Evolutionary conservation across 2,797 vertebrate species (phyloP), one percentile per base, ranked within the genome.

Genomic region (Eospalax fontanierii): DNA sequence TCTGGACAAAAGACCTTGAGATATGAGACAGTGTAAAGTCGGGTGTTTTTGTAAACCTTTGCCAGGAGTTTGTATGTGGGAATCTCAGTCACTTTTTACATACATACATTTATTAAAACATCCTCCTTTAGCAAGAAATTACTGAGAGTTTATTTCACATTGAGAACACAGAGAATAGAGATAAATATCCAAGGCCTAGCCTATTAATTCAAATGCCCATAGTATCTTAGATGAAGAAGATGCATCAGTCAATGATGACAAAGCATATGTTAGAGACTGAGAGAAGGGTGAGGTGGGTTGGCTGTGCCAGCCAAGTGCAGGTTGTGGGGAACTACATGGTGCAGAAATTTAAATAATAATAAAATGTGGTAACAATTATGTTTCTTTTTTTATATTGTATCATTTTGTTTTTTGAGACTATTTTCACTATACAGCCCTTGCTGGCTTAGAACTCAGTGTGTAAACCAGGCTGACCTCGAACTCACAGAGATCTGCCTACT

Each of bases 101-200:
- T 91, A 46, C n/a, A 38, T 88, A 28, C 46, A 30, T 79, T 91
- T n/a, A 88, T 6, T 35, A 57, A 87, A 40, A 38, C n/a, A 59
- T 94, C 40, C 50, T 80, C 26, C 80, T 28, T 68, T 30, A 74
- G 68, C 78, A 76, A 71, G 61, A 4, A 90, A 85, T 83, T 87
- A 73, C 30, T 46, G n/a, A 84, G 40, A 84, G 15, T 59, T 28
- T 87, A n/a, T 70, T 73, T 35, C 43, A 19, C 8, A 18, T 54
- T 35, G 21, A 59, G 4, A 86, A 22, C 54, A 68, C 16, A 24
- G 15, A 22, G 79, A 65, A 75, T 18, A 93, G 68, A 90, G 16
- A 74, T 38, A 40, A 61, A 89, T 54, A 68, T 86, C 22, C 40
- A 70, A 83, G 61, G 16, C 7, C 63, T 35, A 33, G 5, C 26